A percentile compares a stretch with the other conserved stretches of the same genome.
phyloP scores from a whole-genome alignment of 2,797 vertebrate species.

The Bryconaethiops microstoma region DNA sequence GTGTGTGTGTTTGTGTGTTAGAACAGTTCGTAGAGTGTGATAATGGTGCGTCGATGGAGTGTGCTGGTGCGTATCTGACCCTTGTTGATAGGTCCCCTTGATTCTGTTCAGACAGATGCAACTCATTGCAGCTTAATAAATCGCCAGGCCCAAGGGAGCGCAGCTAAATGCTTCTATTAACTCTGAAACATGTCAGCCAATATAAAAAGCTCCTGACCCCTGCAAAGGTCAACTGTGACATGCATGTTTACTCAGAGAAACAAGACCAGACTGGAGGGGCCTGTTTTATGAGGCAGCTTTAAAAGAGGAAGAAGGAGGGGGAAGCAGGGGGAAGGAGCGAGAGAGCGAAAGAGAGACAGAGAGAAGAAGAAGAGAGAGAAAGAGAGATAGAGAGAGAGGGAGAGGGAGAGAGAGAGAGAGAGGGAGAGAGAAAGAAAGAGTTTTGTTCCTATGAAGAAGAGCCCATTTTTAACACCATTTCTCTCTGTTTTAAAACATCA shows the following conservation, averaged over 20 bases:
- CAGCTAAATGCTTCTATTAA: conserved; percentile 87
- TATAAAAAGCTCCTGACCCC: conserved; percentile 85
- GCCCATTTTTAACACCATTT: conserved; percentile 29
- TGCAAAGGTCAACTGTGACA: conserved; percentile 86
- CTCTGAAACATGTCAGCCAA: conserved; percentile 87
- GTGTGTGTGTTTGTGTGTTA: conserved; percentile 42
- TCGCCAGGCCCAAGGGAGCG: conserved; percentile 79
- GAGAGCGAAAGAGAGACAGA: conserved; percentile 7
- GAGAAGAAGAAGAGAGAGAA: conserved; percentile 16
- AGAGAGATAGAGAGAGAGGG: not conserved
- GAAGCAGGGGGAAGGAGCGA: no score
- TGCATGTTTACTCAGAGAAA: conserved; percentile 84
- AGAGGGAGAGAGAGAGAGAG: conserved; percentile 1
- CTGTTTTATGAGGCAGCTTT: conserved; percentile 79
- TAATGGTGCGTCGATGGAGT: conserved; percentile 50
- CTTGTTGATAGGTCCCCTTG: conserved; percentile 75
- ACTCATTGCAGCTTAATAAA: conserved; percentile 87
- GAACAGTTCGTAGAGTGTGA: not conserved
- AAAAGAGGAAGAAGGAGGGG: conserved; percentile 67
- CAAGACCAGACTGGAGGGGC: conserved; percentile 79
- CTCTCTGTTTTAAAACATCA: conserved; percentile 27
- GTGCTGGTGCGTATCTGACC: conserved; percentile 72
- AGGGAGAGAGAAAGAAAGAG: conserved; percentile 19
- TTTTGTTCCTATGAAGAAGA: conserved; percentile 39
- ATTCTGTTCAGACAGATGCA: conserved; percentile 82